A percentile compares a stretch with the other conserved stretches of the same genome.
phyloP scores from a whole-genome alignment of 2,888 invertebrate genomes.

The Volucella inanis region DNA sequence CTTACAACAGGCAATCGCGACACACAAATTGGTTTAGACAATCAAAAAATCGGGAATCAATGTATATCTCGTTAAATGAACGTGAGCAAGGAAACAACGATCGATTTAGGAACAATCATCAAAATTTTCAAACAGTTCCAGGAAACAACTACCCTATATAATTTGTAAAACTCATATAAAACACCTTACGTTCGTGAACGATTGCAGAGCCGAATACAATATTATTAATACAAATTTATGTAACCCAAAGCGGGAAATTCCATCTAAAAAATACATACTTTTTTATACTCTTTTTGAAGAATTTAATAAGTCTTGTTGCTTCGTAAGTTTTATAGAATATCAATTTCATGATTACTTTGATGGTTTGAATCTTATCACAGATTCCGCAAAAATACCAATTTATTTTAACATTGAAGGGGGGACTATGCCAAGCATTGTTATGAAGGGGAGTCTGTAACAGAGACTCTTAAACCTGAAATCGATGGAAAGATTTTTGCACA shows the following conservation, averaged over 20 bases:
- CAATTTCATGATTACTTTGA: too few relatives aligned
- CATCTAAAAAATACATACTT: too few relatives aligned
- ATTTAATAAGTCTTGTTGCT: slow-evolving; percentile 2
- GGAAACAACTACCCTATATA: slow-evolving; percentile 18
- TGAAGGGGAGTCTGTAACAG: slow-evolving; percentile 23
- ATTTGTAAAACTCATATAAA: too few relatives aligned
- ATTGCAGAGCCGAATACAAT: too few relatives aligned
- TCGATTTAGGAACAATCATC: background rate
- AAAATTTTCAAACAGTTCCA: slow-evolving; percentile 6
- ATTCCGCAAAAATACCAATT: too few relatives aligned
- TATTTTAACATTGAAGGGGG: background rate
- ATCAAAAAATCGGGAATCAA: background rate
- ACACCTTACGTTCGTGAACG: too few relatives aligned
- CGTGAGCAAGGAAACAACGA: background rate
- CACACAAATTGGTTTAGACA: background rate
- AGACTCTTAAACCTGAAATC: slow-evolving; percentile 11
- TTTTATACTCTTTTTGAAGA: slow-evolving; percentile 1
- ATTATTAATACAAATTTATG: too few relatives aligned
- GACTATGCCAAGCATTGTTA: background rate
- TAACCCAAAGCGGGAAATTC: too few relatives aligned
- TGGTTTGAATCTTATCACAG: too few relatives aligned
- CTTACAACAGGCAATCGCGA: background rate
- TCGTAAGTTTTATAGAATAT: too few relatives aligned
- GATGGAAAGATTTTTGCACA: slow-evolving; percentile 18
- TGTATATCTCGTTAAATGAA: slow-evolving; percentile 19